These are phyloP conservation scores for Origma solitaria DNA, from an alignment of 2,113 vertebrate species.

Conservation along the genomic window DNA sequence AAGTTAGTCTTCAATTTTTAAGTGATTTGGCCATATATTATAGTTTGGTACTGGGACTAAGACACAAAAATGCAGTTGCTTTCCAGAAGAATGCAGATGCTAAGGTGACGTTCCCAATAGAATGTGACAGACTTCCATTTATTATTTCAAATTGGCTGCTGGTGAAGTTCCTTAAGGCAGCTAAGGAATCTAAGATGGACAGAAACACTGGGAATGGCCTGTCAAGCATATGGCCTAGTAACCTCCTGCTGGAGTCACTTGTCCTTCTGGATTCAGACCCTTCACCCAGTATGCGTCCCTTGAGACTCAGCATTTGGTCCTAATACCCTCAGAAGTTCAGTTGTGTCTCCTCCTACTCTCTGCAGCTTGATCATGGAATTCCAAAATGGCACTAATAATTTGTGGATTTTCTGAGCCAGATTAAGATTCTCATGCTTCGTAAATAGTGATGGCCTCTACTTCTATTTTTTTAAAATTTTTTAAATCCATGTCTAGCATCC, in stretches of 20 bases:
- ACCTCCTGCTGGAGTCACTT: neutral
- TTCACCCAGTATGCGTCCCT: neutral
- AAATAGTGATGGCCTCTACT: neutral
- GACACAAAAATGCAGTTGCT: neutral
- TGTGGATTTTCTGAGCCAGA: neutral
- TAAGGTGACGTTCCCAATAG: neutral
- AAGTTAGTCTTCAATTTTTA: neutral
- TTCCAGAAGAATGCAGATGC: neutral
- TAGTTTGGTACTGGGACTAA: neutral
- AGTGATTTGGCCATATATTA: neutral
- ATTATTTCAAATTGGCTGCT: neutral
- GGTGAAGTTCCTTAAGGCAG: neutral
- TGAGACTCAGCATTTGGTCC: neutral
- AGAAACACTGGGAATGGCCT: neutral
- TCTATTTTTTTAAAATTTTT: neutral
- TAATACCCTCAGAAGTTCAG: neutral
- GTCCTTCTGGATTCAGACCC: neutral
- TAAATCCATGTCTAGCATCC: neutral
- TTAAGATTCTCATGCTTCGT: neutral
- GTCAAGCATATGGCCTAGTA: neutral
- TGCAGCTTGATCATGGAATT: neutral
- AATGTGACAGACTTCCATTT: neutral
- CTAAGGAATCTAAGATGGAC: neutral
- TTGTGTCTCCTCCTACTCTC: neutral
- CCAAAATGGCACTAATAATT: neutral